These are phyloP conservation scores for Pteropus alecto DNA, from an alignment of 2,113 vertebrate genomes.

Conservation along the genomic window DNA sequence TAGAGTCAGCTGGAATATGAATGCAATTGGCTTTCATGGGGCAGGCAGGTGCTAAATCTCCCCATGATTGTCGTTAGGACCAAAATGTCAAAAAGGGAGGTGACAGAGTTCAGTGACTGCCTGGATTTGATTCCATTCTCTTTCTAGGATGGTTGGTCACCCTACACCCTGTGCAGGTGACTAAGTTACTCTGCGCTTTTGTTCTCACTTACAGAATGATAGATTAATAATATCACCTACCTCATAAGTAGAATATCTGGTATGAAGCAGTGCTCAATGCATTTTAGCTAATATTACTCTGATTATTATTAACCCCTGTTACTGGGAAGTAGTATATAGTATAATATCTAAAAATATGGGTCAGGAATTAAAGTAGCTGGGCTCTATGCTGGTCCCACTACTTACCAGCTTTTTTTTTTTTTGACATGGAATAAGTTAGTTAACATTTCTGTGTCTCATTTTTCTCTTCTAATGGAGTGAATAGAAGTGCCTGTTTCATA, in stretches of 20 bases:
- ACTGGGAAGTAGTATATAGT: neutral
- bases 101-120: neutral
- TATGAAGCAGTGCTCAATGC: neutral
- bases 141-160: neutral
- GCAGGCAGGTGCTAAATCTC: neutral
- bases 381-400: neutral
- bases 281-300: neutral
- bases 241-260: neutral
- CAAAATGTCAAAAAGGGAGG: neutral
- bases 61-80: neutral
- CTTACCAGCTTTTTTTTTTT: neutral
- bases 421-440: neutral
- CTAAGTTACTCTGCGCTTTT: neutral
- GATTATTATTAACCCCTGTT: neutral
- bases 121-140: neutral
- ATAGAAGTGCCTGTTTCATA: neutral
- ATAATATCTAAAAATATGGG: neutral
- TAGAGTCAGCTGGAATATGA: neutral
- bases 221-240: neutral
- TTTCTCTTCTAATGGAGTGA: neutral
- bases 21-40: neutral
- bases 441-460: neutral
- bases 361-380: neutral
- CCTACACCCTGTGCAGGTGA: neutral
- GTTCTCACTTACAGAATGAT: neutral